Evolutionary conservation across 2,797 vertebrate genomes (phyloP).

Genomic region (Capromys pilorides): DNA sequence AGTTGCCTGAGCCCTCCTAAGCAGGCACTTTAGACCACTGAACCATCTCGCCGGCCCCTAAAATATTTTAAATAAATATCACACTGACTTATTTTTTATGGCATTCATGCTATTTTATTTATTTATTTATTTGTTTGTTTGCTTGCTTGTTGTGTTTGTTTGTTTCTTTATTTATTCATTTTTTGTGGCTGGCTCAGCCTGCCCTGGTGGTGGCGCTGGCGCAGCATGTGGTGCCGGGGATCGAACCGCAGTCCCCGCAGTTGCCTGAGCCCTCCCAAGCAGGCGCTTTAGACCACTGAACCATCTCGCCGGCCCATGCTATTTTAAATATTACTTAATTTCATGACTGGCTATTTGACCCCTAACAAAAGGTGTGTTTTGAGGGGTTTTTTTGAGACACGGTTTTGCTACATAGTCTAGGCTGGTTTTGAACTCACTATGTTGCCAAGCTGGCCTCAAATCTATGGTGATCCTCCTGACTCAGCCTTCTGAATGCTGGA

Average conservation of each 20-base stretch:
- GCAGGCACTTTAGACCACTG: too few relatives aligned
- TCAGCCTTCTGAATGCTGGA: not conserved
- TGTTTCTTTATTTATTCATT: too few relatives aligned
- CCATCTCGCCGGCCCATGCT: too few relatives aligned
- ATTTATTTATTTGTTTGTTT: too few relatives aligned
- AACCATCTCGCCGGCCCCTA: too few relatives aligned
- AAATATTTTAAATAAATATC: conserved; percentile 21
- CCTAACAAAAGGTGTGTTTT: not conserved
- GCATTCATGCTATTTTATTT: not conserved
- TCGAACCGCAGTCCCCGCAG: too few relatives aligned
- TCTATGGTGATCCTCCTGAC: not conserved
- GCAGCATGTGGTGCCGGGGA: too few relatives aligned
- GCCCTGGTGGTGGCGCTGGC: too few relatives aligned
- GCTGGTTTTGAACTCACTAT: not conserved
- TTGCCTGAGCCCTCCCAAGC: too few relatives aligned
- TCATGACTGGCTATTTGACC: not conserved
- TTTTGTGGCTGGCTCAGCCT: too few relatives aligned
- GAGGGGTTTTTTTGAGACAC: not conserved
- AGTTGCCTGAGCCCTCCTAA: too few relatives aligned
- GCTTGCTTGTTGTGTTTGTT: too few relatives aligned
- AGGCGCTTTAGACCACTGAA: conserved; percentile 4
- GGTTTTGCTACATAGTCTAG: not conserved
- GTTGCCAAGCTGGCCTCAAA: not conserved
- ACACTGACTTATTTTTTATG: not conserved
- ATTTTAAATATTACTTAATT: not conserved